A percentile compares a stretch with the other conserved stretches of the same genome.
These are phyloP conservation scores for Collichthys lucidus DNA, from an alignment of 2,113 vertebrate species.

Conservation along the genomic window DNA sequence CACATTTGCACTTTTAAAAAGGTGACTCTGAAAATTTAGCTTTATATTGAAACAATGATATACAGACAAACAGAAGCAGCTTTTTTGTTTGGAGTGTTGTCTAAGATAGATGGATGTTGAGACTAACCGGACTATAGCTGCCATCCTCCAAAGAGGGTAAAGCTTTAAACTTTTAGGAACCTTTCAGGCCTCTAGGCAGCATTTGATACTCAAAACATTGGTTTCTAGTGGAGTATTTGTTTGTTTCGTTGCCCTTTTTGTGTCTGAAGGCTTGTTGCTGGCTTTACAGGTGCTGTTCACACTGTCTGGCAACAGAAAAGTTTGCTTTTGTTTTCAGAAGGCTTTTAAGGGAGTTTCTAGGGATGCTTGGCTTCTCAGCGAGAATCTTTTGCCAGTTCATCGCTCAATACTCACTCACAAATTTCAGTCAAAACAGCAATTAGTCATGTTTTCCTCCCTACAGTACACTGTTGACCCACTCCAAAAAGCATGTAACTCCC, in stretches of 20 bases:
- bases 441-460: constrained; percentile 50
- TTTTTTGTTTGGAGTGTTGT: too few species aligned
- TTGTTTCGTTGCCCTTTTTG: background rate
- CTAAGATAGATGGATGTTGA: background rate
- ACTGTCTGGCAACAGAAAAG: constrained; percentile 12
- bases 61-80: background rate
- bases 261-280: background rate
- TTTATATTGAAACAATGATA: background rate
- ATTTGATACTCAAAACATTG: background rate
- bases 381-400: constrained; percentile 30
- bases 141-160: background rate
- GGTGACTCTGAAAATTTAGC: too few species aligned
- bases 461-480: constrained; percentile 32
- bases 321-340: constrained; percentile 40
- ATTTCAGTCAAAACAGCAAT: constrained; percentile 67
- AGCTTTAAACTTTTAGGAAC: background rate
- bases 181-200: background rate
- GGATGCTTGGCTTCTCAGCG: constrained; percentile 8
- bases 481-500: constrained; percentile 44
- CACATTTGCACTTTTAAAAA: background rate
- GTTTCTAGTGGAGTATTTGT: background rate
- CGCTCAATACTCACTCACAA: constrained; percentile 20
- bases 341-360: constrained; percentile 22
- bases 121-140: background rate
- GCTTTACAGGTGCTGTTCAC: constrained; percentile 30